phyloP scores from a whole-genome alignment of 2,888 invertebrate genomes.

The Spodoptera exigua region DNA sequence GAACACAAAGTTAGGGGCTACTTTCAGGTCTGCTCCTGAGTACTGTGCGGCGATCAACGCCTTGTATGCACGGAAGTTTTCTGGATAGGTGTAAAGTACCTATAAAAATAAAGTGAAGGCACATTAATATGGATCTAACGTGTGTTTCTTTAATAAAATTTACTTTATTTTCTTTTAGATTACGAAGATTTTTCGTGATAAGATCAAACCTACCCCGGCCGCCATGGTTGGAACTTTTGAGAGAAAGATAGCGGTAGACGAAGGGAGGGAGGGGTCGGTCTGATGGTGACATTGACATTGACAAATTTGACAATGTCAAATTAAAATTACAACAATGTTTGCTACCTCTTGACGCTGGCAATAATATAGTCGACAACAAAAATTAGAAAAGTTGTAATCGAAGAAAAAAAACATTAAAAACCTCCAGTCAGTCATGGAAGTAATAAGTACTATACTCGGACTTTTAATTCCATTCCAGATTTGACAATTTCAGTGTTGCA shows the following conservation, averaged over 20 bases:
- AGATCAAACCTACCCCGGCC: slow-evolving; percentile 91
- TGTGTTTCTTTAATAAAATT: slow-evolving; percentile 49
- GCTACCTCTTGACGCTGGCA: too few species aligned
- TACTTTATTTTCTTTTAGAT: slow-evolving; percentile 64
- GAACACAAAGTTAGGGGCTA: slow-evolving; percentile 95
- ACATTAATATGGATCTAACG: slow-evolving; percentile 43
- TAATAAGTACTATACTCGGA: too few species aligned
- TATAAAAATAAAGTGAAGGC: slow-evolving; percentile 87
- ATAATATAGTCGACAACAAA: too few species aligned
- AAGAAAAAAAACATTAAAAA: too few species aligned
- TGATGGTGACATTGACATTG: slow-evolving; percentile 65
- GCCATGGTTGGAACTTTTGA: slow-evolving; percentile 90
- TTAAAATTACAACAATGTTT: too few species aligned
- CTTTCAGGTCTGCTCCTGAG: slow-evolving; percentile 95
- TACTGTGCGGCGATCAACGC: slow-evolving; percentile 99
- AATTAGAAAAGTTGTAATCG: too few species aligned
- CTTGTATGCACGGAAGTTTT: slow-evolving; percentile 99
- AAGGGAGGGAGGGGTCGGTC: slow-evolving; percentile 23
- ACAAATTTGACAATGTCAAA: slow-evolving; percentile 3
- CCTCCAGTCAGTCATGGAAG: too few species aligned
- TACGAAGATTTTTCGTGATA: slow-evolving; percentile 74
- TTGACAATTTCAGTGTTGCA: too few species aligned
- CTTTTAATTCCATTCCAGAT: too few species aligned
- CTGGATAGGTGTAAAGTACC: slow-evolving; percentile 99
- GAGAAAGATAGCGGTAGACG: slow-evolving; percentile 76